Evolutionary conservation across 1,140 invertebrate genomes (phyloP).

Genomic region (Galendromus occidentalis): DNA sequence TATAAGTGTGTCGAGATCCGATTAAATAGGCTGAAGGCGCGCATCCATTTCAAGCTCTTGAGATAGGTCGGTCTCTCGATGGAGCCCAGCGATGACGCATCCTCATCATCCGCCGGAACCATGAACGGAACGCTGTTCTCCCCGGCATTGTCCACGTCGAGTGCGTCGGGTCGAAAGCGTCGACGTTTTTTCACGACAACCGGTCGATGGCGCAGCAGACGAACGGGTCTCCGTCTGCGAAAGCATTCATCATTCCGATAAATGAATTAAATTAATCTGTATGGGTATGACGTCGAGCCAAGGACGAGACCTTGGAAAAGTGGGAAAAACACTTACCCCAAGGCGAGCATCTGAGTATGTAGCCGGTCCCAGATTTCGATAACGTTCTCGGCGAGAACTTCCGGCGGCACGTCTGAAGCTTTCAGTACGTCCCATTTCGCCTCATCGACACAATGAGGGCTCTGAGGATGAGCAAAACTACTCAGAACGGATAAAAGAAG

Average conservation of each 20-base stretch:
- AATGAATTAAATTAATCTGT: background rate
- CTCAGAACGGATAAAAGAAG: too few species aligned
- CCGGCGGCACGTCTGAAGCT: conserved; percentile 19
- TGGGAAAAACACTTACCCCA: background rate
- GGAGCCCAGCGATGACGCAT: background rate
- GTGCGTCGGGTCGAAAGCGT: background rate
- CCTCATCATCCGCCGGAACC: background rate
- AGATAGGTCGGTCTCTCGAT: background rate
- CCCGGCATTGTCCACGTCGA: background rate
- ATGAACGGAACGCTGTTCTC: background rate
- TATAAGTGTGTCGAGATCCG: background rate
- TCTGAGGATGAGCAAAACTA: conserved; percentile 18
- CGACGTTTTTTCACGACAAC: background rate
- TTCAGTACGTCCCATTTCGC: conserved; percentile 24
- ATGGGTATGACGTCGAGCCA: background rate
- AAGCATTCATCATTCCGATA: background rate
- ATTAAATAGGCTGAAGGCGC: conserved; percentile 6
- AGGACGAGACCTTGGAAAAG: background rate
- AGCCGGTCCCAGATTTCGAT: conserved; percentile 19
- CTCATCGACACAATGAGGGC: conserved; percentile 24
- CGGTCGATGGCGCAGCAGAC: background rate
- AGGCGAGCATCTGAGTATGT: background rate
- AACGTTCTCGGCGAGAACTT: conserved; percentile 24
- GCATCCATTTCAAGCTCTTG: background rate
- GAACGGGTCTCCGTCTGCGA: background rate